Percentiles rank a stretch among this genome's conserved stretches.
Evolutionary conservation across 2,113 vertebrate genomes (phyloP).

Genomic region (Hyperoodon ampullatus): DNA sequence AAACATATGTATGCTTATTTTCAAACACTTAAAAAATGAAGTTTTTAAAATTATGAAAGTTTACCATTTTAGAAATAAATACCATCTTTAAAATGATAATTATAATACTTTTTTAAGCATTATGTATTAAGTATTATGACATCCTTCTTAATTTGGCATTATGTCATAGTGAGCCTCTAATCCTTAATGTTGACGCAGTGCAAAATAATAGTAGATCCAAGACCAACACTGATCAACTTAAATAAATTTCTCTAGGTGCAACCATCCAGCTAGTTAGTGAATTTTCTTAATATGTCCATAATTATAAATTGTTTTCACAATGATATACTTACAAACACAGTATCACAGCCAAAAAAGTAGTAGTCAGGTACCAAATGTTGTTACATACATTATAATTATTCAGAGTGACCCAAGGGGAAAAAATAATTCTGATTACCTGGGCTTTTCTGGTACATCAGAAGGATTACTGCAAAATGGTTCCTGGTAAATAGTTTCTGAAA

Average conservation of each 20-base stretch:
- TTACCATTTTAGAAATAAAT: constrained; percentile 29
- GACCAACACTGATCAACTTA: constrained; percentile 6
- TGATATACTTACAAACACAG: constrained; percentile 9
- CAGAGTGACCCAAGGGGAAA: not conserved
- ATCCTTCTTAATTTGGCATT: not conserved
- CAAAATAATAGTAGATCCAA: not conserved
- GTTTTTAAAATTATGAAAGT: not conserved
- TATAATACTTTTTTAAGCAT: not conserved
- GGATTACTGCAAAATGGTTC: constrained; percentile 98
- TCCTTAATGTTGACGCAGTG: not conserved
- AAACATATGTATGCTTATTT: not conserved
- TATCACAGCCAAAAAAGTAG: constrained; percentile 49
- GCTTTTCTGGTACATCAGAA: constrained; percentile 94
- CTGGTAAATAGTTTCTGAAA: constrained; percentile 95
- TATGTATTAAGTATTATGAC: not conserved
- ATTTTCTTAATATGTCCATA: constrained; percentile 38
- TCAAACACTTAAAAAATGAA: not conserved
- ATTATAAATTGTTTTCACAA: constrained; percentile 50
- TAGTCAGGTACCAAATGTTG: not conserved
- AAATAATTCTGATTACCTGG: constrained; percentile 88
- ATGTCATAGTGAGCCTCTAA: not conserved
- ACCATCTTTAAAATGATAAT: constrained; percentile 11
- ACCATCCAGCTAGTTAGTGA: not conserved
- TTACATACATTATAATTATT: constrained; percentile 42
- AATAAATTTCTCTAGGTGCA: constrained; percentile 29